Evolutionary conservation across 1,140 invertebrate species (phyloP).

Genomic region (Drosophila saltans): DNA sequence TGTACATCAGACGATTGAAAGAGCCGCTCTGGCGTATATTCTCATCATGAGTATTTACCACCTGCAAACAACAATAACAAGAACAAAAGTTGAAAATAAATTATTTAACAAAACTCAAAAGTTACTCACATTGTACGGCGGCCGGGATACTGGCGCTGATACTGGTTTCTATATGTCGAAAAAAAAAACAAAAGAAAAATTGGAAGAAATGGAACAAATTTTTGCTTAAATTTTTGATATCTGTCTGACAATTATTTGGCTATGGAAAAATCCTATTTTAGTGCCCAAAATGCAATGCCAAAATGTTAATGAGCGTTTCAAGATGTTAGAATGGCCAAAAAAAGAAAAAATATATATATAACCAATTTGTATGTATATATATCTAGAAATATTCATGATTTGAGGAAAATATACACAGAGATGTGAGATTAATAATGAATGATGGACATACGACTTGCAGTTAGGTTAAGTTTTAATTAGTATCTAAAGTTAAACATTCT

Average conservation of each 20-base stretch:
- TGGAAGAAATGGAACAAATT: constrained; percentile 20
- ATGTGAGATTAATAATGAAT: constrained; percentile 72
- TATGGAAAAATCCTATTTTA: constrained; percentile 17
- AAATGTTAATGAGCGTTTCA: constrained; percentile 62
- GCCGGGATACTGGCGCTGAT: constrained; percentile 79
- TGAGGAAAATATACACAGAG: constrained; percentile 73
- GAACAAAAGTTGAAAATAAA: background rate
- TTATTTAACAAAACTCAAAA: too few relatives aligned
- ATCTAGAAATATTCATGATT: constrained; percentile 32
- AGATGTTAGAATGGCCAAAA: constrained; percentile 52
- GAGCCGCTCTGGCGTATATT: constrained; percentile 95
- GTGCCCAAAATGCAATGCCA: constrained; percentile 35
- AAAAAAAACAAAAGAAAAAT: constrained; percentile 23
- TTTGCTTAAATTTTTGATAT: constrained; percentile 24
- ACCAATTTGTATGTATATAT: constrained; percentile 17
- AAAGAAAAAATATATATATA: constrained; percentile 17
- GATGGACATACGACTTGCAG: constrained; percentile 30
- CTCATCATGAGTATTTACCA: constrained; percentile 86
- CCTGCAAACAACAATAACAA: constrained; percentile 38
- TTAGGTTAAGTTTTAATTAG: constrained; percentile 32
- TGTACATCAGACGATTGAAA: constrained; percentile 96
- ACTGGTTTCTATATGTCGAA: constrained; percentile 68
- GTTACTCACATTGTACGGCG: constrained; percentile 82
- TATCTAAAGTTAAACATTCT: constrained; percentile 41
- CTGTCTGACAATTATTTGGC: constrained; percentile 23